Percentiles rank a stretch among this genome's conserved stretches.
Evolutionary conservation across 2,113 vertebrate genomes (phyloP).

Genomic region (Spilogale gracilis): DNA sequence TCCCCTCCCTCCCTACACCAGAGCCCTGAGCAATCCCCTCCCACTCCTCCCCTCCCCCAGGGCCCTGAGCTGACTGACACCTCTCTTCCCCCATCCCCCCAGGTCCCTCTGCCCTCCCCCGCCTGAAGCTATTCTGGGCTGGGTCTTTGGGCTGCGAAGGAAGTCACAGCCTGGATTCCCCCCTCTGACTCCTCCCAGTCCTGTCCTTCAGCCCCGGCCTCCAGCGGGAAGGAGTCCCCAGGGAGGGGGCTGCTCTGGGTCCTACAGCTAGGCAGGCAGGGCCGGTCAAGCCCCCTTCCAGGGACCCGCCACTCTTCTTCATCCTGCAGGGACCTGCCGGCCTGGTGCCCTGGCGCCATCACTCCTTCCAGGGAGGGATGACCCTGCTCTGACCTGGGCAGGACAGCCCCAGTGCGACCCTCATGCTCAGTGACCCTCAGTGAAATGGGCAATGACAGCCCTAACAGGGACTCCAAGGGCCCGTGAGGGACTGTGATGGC

Average conservation of each 20-base stretch:
- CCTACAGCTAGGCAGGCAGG: fast-evolving
- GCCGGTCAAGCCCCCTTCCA: no score
- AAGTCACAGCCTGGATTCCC: not conserved
- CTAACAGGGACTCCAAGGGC: not conserved
- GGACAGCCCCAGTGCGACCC: not conserved
- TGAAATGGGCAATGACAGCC: not conserved
- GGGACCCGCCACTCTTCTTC: no score
- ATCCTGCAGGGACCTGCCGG: fast-evolving
- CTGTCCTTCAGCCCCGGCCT: not conserved
- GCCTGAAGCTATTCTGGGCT: not conserved
- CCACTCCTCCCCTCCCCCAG: not conserved
- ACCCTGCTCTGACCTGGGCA: not conserved
- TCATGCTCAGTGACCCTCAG: not conserved
- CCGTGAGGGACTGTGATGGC: not conserved
- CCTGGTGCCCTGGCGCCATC: no score
- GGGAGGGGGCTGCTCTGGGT: not conserved
- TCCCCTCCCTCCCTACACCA: not conserved
- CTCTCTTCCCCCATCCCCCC: not conserved
- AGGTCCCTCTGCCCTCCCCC: not conserved
- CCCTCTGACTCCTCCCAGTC: not conserved
- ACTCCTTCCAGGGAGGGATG: not conserved
- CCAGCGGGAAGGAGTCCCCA: not conserved
- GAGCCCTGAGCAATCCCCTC: not conserved
- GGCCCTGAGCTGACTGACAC: not conserved
- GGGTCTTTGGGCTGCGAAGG: not conserved